phyloP scores from a whole-genome alignment of 2,888 invertebrate genomes.

The Acanthosepion lycidas region DNA sequence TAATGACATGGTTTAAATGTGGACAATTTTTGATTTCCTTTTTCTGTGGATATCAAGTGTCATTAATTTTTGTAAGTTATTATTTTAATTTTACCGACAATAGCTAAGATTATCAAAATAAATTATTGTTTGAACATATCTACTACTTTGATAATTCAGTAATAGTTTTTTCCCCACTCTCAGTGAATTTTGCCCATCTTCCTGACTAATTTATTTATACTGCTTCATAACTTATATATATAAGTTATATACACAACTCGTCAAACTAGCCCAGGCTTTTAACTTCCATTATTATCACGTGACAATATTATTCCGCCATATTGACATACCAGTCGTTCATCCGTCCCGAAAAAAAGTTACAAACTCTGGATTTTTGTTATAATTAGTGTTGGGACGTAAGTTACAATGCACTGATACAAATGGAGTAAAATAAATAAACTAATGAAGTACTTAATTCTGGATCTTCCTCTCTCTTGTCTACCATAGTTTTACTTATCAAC shows the following conservation, averaged over 20 bases:
- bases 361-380: not conserved
- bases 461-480: not conserved
- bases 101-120: not conserved
- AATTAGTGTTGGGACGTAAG: not conserved
- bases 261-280: not conserved
- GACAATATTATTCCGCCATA: conserved; percentile 22
- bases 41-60: not conserved
- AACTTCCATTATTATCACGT: not conserved
- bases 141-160: not conserved
- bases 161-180: not conserved
- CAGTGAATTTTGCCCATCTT: not conserved
- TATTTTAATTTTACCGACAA: not conserved
- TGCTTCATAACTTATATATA: too few species aligned
- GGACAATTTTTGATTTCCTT: not conserved
- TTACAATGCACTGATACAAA: not conserved
- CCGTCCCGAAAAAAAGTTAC: not conserved
- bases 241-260: not conserved
- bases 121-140: not conserved
- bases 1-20: not conserved
- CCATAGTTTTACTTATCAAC: not conserved
- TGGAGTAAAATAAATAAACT: not conserved
- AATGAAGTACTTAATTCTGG: not conserved
- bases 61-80: not conserved
- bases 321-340: not conserved
- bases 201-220: too few species aligned